Evolutionary conservation across 2,113 vertebrate genomes (phyloP).

Genomic region (Potamarius usumacintae): DNA sequence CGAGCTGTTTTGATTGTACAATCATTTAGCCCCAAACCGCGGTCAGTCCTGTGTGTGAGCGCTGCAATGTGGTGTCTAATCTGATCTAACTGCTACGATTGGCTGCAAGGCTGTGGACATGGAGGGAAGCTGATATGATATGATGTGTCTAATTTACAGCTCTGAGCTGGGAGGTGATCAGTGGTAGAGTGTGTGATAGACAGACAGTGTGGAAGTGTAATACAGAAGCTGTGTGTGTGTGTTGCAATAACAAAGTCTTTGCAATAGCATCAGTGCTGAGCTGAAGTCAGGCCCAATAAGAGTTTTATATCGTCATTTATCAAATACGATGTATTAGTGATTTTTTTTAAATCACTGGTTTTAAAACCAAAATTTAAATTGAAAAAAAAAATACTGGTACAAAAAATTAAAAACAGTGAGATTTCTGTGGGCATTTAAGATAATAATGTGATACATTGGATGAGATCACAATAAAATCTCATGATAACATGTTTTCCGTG

Average conservation of each 20-base stretch:
- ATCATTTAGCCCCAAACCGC: constrained; percentile 74
- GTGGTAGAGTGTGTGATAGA: constrained; percentile 39
- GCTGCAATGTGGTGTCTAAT: constrained; percentile 71
- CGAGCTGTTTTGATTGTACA: constrained; percentile 76
- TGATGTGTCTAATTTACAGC: constrained; percentile 54
- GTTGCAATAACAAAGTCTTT: background rate
- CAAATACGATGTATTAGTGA: background rate
- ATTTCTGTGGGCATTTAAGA: no score
- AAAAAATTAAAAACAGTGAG: no score
- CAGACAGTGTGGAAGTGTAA: background rate
- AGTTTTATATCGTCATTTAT: background rate
- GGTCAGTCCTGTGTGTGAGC: constrained; percentile 72
- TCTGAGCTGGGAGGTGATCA: constrained; percentile 59
- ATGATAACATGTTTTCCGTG: no score
- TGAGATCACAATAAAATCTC: background rate
- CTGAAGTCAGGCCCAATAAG: background rate
- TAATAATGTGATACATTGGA: background rate
- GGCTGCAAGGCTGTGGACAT: constrained; percentile 68
- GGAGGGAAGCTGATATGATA: constrained; percentile 72
- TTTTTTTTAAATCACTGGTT: no score
- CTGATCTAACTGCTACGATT: constrained; percentile 75
- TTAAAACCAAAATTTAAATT: no score
- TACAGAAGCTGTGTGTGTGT: background rate
- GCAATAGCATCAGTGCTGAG: background rate
- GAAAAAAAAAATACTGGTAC: no score